Evolutionary conservation across 1,140 invertebrate genomes (phyloP), one percentile per base, ranked within the genome.

Genomic region (Heliconius himera): DNA sequence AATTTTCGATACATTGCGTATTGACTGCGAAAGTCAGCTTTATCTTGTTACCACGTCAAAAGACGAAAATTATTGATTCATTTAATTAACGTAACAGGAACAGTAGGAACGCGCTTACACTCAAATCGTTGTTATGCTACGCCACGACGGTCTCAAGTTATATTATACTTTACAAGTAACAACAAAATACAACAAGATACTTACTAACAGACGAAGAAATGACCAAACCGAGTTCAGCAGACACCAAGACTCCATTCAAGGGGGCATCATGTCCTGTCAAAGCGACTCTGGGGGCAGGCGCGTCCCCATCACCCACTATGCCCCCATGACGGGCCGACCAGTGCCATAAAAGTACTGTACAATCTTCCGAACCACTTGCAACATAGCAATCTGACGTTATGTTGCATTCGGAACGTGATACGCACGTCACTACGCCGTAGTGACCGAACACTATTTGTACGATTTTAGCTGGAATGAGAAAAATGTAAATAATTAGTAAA

Each of bases 311-410:
- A 6, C 99, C 99, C 54, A 99, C 98, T 86, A 99, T 99, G 72
- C 98, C 98, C 91, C 99, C 98, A 66, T 98, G 98, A 72, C 99
- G 96, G 0, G 98, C 98, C 89, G 94, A 95, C 93, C 99, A 99
- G 87, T 99, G 99, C 99, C 99, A 99, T 6, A 99, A 94, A 70
- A 99, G 95, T 9, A 99, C 98, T 0, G 99, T 99, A 92, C 99
- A 99, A 94, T 99, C 99, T 13, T 99, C 98, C 54, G 98, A 99
- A 41, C 99, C 99, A 3, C 99, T 99, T 1, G 99, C 99, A 78
- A 99, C 97, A 94, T 99, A 99, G 93, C 99, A 99, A 94, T 99
- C 99, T 5, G 99, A 99, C 41, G 98, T 99, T 73, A 99, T 98
- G 94, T 99, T 99, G 92, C 99, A 99, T 93, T 99, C 99, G 13